Conservation (phyloP, 2,797 vertebrate species). For the Acanthiza pusilla region DNA sequence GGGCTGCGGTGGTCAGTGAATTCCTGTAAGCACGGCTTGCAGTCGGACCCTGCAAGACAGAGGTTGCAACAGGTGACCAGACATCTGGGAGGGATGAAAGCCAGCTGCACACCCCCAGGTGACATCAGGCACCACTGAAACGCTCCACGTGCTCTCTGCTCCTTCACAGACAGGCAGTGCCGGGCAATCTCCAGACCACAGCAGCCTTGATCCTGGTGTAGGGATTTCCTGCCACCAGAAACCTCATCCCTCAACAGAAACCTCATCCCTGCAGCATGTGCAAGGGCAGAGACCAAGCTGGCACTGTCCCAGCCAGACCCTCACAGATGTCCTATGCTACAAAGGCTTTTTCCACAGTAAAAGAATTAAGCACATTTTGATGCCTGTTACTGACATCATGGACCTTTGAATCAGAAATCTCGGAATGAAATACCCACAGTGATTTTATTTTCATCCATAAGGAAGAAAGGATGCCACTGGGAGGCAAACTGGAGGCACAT, state of each 20-base stretch:
- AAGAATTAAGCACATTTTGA: background rate
- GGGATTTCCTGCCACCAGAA: background rate
- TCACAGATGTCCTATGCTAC: background rate
- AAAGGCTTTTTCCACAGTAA: background rate
- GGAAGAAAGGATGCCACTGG: background rate
- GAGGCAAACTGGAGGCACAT: background rate
- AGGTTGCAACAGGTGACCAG: background rate
- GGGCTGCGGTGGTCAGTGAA: conserved; percentile 25
- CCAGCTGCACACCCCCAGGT: background rate
- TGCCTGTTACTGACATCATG: background rate
- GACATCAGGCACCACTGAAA: background rate
- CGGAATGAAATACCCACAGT: background rate
- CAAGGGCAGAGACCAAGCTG: background rate
- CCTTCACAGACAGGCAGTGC: background rate
- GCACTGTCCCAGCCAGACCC: background rate
- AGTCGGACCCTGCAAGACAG: conserved; percentile 79
- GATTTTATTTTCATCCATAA: background rate
- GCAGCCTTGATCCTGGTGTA: background rate
- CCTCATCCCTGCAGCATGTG: background rate
- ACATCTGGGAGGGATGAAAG: background rate
- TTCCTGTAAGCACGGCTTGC: conserved; percentile 79
- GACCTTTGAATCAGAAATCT: background rate
- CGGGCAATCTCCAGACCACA: background rate
- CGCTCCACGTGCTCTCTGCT: rapidly evolving
- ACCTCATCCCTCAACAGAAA: background rate